Conservation (phyloP, 2,797 vertebrate genomes). For the Halcyon badia region DNA sequence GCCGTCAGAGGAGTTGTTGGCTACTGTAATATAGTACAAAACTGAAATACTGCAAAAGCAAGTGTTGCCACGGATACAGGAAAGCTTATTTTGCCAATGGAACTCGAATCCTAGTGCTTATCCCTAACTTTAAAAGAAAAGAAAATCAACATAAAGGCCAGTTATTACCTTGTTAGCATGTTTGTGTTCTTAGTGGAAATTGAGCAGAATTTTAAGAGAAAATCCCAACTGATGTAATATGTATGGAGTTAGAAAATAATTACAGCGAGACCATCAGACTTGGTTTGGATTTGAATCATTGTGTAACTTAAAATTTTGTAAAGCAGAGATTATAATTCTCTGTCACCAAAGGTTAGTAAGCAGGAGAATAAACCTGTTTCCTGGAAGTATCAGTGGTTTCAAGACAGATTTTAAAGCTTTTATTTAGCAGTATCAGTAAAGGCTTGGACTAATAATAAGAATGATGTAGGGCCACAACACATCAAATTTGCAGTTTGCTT, state of each 20-base stretch:
- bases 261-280: neutral
- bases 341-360: neutral
- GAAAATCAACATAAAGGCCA: neutral
- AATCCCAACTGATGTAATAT: neutral
- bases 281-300: neutral
- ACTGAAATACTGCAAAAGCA: neutral
- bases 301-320: neutral
- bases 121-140: neutral
- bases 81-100: neutral
- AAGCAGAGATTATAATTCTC: neutral
- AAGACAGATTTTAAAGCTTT: neutral
- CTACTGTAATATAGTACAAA: neutral
- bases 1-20: neutral
- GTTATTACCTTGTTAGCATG: neutral
- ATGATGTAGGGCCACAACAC: neutral
- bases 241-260: neutral
- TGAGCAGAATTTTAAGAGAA: neutral
- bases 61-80: neutral
- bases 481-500: neutral
- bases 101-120: neutral
- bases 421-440: neutral
- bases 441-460: neutral
- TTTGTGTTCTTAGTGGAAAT: accelerated
- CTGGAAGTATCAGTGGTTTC: neutral
- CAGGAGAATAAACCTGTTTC: neutral